Conservation (phyloP, 2,888 invertebrate genomes). For the Mechanitis mazaeus region DNA sequence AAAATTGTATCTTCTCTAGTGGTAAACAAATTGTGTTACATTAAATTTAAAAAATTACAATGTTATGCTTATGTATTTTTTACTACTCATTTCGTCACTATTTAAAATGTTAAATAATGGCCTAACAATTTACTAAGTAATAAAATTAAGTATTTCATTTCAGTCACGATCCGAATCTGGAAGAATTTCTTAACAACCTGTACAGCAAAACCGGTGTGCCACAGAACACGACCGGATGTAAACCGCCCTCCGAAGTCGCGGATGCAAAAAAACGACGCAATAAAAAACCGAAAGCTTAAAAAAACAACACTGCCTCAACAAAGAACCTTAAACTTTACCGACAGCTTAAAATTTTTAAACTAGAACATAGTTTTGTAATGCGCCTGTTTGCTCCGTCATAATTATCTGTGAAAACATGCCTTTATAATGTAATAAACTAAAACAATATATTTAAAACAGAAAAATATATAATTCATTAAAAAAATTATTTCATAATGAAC, state of each 20-base stretch:
- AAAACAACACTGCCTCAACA: conserved; percentile 12
- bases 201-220: conserved; percentile 80
- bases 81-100: too few relatives aligned
- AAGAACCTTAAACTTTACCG: conserved; percentile 16
- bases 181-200: conserved; percentile 87
- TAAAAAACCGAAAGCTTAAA: conserved; percentile 56
- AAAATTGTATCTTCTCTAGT: too few relatives aligned
- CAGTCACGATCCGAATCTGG: conserved; percentile 85
- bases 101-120: too few relatives aligned
- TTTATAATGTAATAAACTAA: conserved; percentile 31
- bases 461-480: conserved; percentile 25
- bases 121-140: background rate
- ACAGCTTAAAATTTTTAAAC: conserved; percentile 16
- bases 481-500: conserved; percentile 18
- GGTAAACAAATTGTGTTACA: too few relatives aligned
- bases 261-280: conserved; percentile 60
- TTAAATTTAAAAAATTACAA: too few relatives aligned
- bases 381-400: conserved; percentile 22
- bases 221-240: conserved; percentile 39
- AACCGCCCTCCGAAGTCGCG: conserved; percentile 33
- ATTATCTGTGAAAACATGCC: conserved; percentile 40
- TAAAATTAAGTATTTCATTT: conserved; percentile 32
- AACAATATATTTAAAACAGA: conserved; percentile 26
- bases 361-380: conserved; percentile 13
- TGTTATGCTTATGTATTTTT: background rate